phyloP scores from a whole-genome alignment of 2,113 vertebrate species.

The Cryptomyrus ogoouensis region DNA sequence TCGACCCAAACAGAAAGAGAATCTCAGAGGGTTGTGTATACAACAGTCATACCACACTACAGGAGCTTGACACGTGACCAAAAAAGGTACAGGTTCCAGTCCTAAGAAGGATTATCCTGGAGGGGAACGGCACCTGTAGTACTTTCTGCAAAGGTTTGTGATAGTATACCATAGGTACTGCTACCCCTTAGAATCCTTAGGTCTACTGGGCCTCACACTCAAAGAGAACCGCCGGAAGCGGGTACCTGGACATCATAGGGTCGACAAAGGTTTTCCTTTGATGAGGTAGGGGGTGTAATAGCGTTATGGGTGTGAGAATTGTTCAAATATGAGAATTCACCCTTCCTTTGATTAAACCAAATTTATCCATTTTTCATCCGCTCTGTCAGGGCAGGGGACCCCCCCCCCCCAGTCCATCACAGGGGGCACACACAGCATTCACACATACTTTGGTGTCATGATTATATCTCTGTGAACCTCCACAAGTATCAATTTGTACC shows the following conservation, averaged over 20 bases:
- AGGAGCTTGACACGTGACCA: neutral
- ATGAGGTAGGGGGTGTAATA: neutral
- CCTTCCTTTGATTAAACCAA: neutral
- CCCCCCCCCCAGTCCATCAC: neutral
- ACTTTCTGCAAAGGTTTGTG: slow-evolving; percentile 23
- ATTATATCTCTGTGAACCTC: neutral
- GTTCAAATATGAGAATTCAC: neutral
- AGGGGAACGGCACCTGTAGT: neutral
- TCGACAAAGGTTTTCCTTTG: neutral
- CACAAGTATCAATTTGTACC: neutral
- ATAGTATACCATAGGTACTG: slow-evolving; percentile 7
- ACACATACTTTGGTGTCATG: neutral
- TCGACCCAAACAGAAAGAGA: neutral
- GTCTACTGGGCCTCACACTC: slow-evolving; percentile 11
- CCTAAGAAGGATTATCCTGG: neutral
- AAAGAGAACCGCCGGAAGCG: slow-evolving; percentile 17
- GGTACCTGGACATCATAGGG: neutral
- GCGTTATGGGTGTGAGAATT: neutral
- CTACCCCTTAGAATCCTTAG: slow-evolving; percentile 3
- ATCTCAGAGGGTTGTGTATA: neutral
- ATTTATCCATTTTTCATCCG: neutral
- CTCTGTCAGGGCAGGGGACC: neutral
- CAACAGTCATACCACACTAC: neutral
- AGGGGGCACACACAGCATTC: neutral
- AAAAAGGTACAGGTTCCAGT: neutral